A percentile compares a stretch with the other conserved stretches of the same genome.
Conservation (phyloP, 2,888 invertebrate species). For the Homarus gammarus region DNA sequence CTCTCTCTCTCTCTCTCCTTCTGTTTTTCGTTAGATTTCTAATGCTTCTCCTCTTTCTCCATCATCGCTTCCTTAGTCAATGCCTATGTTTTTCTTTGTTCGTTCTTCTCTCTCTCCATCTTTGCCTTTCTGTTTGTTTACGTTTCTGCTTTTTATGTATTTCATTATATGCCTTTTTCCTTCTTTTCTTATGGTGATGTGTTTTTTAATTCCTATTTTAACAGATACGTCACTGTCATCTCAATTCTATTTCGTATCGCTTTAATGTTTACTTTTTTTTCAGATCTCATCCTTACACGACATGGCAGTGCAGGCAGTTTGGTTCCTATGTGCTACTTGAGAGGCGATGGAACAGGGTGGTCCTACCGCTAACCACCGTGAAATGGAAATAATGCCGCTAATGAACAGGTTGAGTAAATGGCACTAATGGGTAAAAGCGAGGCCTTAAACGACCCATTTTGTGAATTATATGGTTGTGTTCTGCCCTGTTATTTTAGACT, state of each 20-base stretch:
- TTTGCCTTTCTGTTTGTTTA: neutral
- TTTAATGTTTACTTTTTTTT: no score
- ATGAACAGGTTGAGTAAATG: slow-evolving; percentile 11
- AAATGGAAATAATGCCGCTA: slow-evolving; percentile 33
- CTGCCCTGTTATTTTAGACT: neutral
- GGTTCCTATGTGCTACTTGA: no score
- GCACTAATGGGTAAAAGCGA: neutral
- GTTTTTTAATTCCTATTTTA: no score
- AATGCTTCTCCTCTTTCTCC: neutral
- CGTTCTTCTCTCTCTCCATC: slow-evolving; percentile 2
- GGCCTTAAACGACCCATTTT: neutral
- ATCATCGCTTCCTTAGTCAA: no score
- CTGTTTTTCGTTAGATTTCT: slow-evolving; percentile 2
- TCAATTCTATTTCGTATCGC: no score
- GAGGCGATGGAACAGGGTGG: neutral
- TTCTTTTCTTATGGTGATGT: no score
- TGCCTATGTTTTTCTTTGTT: no score
- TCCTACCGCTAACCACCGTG: slow-evolving; percentile 10
- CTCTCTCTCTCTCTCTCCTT: slow-evolving; percentile 44
- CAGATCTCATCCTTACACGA: no score
- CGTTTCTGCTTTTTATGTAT: no score
- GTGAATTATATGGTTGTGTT: neutral
- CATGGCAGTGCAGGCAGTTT: no score
- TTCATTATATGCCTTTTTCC: no score
- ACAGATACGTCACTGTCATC: no score